These are phyloP conservation scores for Sakesphorus luctuosus DNA, from an alignment of 2,113 vertebrate genomes.

Conservation along the genomic window DNA sequence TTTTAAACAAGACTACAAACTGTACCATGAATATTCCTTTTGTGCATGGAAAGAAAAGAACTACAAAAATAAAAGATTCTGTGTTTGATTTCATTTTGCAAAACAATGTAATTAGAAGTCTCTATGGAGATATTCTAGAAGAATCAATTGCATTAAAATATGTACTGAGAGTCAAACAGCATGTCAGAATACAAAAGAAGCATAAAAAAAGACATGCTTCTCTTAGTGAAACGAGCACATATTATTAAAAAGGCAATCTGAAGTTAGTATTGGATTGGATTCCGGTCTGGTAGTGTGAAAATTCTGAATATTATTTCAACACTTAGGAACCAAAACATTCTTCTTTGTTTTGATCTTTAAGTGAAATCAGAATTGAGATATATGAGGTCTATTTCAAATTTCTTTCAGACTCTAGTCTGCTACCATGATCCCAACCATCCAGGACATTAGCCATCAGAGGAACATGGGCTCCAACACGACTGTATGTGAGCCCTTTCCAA, in stretches of 20 bases:
- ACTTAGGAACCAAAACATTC: not conserved
- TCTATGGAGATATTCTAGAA: constrained; percentile 31
- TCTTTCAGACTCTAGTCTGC: not conserved
- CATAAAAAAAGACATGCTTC: not conserved
- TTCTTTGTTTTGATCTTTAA: not conserved
- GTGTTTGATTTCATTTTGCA: constrained; percentile 34
- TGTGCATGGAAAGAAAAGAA: not conserved
- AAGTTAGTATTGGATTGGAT: not conserved
- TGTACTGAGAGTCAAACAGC: not conserved
- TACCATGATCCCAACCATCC: not conserved
- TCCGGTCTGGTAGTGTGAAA: not conserved
- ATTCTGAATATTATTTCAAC: not conserved
- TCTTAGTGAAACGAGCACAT: not conserved
- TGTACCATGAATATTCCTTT: not conserved
- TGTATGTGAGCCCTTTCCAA: not conserved
- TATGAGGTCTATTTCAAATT: not conserved
- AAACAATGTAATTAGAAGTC: constrained; percentile 33
- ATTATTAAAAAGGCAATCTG: not conserved
- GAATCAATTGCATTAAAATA: constrained; percentile 4
- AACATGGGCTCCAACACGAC: not conserved
- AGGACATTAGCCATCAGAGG: not conserved
- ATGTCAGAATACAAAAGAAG: not conserved
- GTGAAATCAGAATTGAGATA: not conserved
- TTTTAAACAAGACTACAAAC: constrained; percentile 24
- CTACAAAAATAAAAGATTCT: constrained; percentile 29